These are phyloP conservation scores for Temnothorax unifasciatus DNA, from an alignment of 2,888 invertebrate genomes.

Conservation along the genomic window DNA sequence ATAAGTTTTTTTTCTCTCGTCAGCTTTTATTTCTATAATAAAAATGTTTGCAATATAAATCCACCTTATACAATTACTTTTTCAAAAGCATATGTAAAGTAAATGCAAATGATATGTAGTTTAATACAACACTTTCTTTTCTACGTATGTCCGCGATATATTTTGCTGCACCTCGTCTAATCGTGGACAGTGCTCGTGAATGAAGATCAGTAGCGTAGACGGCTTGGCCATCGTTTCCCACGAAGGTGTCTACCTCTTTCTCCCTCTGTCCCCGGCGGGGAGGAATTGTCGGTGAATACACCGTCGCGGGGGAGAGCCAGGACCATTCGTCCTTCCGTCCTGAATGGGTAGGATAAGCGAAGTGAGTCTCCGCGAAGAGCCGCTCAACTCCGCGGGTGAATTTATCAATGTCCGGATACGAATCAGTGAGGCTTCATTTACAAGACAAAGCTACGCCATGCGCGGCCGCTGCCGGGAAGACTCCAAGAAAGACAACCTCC, in stretches of 20 bases:
- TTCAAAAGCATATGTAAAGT: too few species aligned
- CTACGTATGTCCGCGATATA: background rate
- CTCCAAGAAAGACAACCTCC: slow-evolving; percentile 39
- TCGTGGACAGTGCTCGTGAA: slow-evolving; percentile 59
- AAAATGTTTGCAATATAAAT: background rate
- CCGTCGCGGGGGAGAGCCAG: slow-evolving; percentile 64
- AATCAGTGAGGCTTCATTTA: slow-evolving; percentile 86
- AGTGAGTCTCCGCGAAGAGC: slow-evolving; percentile 70
- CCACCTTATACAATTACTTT: background rate
- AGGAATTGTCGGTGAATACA: slow-evolving; percentile 62
- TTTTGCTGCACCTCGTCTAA: slow-evolving; percentile 7
- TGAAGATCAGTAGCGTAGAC: slow-evolving; percentile 78
- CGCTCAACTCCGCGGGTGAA: slow-evolving; percentile 80
- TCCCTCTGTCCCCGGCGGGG: slow-evolving; percentile 44
- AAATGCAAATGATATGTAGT: background rate
- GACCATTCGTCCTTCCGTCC: slow-evolving; percentile 73
- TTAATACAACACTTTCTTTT: background rate
- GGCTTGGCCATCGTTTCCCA: slow-evolving; percentile 79
- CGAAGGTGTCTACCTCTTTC: slow-evolving; percentile 70
- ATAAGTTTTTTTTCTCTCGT: background rate
- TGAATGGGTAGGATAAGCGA: slow-evolving; percentile 74
- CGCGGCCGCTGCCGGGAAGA: slow-evolving; percentile 74
- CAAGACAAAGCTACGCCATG: slow-evolving; percentile 85
- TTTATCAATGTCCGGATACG: slow-evolving; percentile 86
- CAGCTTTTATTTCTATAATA: background rate